These are phyloP conservation scores for Menidia menidia DNA, from an alignment of 2,797 vertebrate species.

Conservation along the genomic window DNA sequence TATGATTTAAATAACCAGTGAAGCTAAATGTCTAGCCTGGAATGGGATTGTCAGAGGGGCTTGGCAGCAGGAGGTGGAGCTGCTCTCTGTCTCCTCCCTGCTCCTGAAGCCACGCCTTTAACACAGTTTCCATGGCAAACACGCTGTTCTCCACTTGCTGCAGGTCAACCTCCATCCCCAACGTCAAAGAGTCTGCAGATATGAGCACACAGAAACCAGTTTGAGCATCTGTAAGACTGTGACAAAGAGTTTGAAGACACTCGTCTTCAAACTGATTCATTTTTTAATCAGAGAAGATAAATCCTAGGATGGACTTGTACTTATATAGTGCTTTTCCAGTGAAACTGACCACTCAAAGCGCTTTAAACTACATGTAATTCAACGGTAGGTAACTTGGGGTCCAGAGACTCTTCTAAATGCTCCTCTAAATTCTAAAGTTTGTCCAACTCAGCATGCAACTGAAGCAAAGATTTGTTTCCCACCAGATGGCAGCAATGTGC, in stretches of 20 bases:
- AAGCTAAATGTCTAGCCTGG: constrained; percentile 44
- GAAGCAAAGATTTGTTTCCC: constrained; percentile 11
- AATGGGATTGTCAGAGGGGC: constrained; percentile 42
- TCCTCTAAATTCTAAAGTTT: too few relatives aligned
- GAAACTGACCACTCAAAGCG: too few relatives aligned
- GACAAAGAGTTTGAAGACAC: neutral
- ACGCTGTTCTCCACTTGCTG: constrained; percentile 86
- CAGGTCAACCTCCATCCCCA: constrained; percentile 88
- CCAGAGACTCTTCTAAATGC: too few relatives aligned
- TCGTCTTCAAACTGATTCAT: neutral
- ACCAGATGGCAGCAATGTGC: constrained; percentile 63
- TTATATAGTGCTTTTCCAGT: too few relatives aligned
- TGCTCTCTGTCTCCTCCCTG: constrained; percentile 88
- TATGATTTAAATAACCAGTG: neutral
- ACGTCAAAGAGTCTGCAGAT: constrained; percentile 78
- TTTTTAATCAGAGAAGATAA: too few relatives aligned
- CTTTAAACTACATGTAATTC: too few relatives aligned
- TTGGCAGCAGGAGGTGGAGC: constrained; percentile 89
- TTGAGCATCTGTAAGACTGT: neutral
- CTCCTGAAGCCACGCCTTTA: constrained; percentile 94
- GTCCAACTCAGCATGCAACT: too few relatives aligned
- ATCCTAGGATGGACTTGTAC: too few relatives aligned
- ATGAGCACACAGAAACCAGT: neutral
- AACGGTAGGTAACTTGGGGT: too few relatives aligned
- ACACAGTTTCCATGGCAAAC: constrained; percentile 87